Conservation (phyloP, 1,140 invertebrate species). For the Hirudo medicinalis region DNA sequence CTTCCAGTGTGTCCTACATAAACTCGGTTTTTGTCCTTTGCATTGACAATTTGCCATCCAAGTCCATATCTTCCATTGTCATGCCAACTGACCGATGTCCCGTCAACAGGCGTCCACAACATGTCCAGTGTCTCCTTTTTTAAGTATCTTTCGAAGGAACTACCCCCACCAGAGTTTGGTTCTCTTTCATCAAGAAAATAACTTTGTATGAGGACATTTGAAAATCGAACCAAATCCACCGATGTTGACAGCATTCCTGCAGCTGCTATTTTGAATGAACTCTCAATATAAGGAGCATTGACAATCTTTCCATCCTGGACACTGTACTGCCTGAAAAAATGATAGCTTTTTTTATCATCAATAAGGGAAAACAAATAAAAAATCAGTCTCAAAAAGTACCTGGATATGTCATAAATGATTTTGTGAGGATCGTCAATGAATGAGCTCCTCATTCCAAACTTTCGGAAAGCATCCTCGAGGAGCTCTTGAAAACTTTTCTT, state of each 20-base stretch:
- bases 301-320: constrained; percentile 32
- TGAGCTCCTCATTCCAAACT: constrained; percentile 44
- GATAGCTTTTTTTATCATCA: no score
- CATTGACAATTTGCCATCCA: constrained; percentile 31
- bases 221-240: constrained; percentile 45
- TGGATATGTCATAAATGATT: constrained; percentile 43
- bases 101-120: constrained; percentile 34
- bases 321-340: constrained; percentile 43
- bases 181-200: constrained; percentile 21
- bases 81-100: constrained; percentile 19
- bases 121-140: constrained; percentile 34
- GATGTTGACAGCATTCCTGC: constrained; percentile 48
- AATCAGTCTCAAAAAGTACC: constrained; percentile 23
- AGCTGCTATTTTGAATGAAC: constrained; percentile 50
- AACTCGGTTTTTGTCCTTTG: neutral
- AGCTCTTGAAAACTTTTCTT: constrained; percentile 37
- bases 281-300: constrained; percentile 48
- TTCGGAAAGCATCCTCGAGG: constrained; percentile 37
- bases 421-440: constrained; percentile 41
- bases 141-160: constrained; percentile 28
- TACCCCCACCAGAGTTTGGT: neutral
- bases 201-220: constrained; percentile 46
- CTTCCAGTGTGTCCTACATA: constrained; percentile 20
- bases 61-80: constrained; percentile 31
- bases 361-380: neutral